phyloP scores from a whole-genome alignment of 2,113 vertebrate species.

The Lates calcarifer region DNA sequence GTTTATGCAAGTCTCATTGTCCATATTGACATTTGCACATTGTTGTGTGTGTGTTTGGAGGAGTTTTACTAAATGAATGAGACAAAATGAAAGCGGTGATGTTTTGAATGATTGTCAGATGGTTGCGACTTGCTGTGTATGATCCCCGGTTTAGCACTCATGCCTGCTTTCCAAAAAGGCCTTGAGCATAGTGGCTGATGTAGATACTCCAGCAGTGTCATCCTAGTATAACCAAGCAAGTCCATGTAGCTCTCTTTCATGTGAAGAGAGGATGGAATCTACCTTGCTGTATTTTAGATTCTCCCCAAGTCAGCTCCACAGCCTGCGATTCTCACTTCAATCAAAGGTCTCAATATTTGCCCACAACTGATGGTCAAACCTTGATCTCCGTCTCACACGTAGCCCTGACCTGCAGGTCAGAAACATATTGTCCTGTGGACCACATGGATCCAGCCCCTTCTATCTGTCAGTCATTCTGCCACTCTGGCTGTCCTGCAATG shows the following conservation, averaged over 20 bases:
- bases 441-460: slow-evolving; percentile 17
- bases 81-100: not conserved
- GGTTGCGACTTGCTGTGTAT: slow-evolving; percentile 5
- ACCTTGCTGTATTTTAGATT: slow-evolving; percentile 16
- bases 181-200: not conserved
- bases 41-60: not conserved
- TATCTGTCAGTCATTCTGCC: slow-evolving; percentile 17
- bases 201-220: not conserved
- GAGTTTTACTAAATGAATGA: not conserved
- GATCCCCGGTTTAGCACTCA: not conserved
- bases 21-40: not conserved
- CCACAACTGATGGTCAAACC: slow-evolving; percentile 31
- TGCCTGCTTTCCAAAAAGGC: not conserved
- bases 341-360: slow-evolving; percentile 30
- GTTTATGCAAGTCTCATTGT: not conserved
- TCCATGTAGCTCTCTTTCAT: not conserved
- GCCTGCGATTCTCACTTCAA: slow-evolving; percentile 8
- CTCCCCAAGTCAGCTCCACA: slow-evolving; percentile 2
- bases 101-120: not conserved
- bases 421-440: not conserved
- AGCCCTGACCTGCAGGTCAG: slow-evolving; percentile 30
- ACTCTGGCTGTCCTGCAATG: slow-evolving; percentile 27
- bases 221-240: slow-evolving; percentile 2
- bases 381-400: slow-evolving; percentile 35
- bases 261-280: slow-evolving; percentile 17